These are phyloP conservation scores for Ciconia boyciana DNA, from an alignment of 2,113 vertebrate genomes.

Conservation along the genomic window DNA sequence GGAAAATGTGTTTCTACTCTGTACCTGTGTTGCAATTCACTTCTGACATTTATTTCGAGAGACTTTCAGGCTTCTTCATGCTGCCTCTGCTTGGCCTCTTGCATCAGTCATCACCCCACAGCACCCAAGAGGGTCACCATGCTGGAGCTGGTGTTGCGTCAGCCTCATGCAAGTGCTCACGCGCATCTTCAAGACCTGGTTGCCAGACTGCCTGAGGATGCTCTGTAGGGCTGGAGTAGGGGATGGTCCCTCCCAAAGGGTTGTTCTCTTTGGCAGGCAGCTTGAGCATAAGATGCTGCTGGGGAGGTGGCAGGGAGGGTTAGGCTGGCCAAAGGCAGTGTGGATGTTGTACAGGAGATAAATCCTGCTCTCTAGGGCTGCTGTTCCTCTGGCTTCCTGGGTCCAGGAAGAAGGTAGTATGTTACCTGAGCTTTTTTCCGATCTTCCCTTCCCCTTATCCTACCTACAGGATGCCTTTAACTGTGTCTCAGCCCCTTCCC, in stretches of 20 bases:
- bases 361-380: not conserved
- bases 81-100: not conserved
- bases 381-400: not conserved
- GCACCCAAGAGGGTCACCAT: not conserved
- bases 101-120: fast-evolving
- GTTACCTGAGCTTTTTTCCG: not conserved
- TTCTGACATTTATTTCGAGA: not conserved
- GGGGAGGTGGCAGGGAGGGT: not conserved
- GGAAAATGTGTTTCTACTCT: not conserved
- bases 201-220: not conserved
- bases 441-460: not conserved
- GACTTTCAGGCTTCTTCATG: not conserved
- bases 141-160: not conserved
- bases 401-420: not conserved
- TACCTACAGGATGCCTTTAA: not conserved
- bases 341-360: not conserved
- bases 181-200: not conserved
- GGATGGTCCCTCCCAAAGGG: fast-evolving
- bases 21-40: not conserved
- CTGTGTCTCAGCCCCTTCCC: not conserved
- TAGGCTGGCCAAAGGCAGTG: not conserved
- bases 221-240: not conserved
- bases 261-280: not conserved
- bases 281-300: not conserved
- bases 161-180: fast-evolving